Evolutionary conservation across 2,888 invertebrate genomes (phyloP), one percentile per base, ranked within the genome.

Genomic region (Epistrophe grossulariae): DNA sequence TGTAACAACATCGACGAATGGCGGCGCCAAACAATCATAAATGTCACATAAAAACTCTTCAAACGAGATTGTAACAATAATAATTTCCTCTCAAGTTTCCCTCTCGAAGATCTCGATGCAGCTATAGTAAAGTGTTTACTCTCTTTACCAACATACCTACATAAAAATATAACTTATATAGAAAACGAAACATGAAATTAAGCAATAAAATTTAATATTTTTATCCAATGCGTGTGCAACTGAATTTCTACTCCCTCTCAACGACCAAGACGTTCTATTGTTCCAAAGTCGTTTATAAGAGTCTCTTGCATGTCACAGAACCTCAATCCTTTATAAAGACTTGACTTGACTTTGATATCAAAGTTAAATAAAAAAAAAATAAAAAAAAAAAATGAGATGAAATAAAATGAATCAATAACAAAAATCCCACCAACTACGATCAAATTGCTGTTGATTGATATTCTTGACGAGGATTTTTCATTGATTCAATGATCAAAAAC

Each of bases 161-260:
- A 24, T 24, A 24, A 2, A 24, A 24, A 0, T 17, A 19, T 19
- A n/a, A 19, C 72, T 19, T 28, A 55, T 24, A 24, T 24, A 24
- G 19, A 55, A 9, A 55, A 55, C 8, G 59, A 19, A 45, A 60
- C 45, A 77, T 71, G 52, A 77, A 82, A 84, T 85, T 85, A 82
- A 85, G 85, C 19, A 82, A 85, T 85, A 85, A 85, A 50, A 85
- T 82, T 82, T 74, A 85, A 85, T 85, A 85, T 85, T 85, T 85
- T 45, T 28, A 45, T 17, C 40, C 31, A 85, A 85, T 59, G 59
- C 35, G 35, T 35, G 28, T 87, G 83, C 79, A 38, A 52, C 52
- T 43, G 31, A 50, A 45, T 24, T 72, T 55, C 78, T 78, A 68
- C 68, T 4, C 11, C 17, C 70, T 78, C 77, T 73, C 64, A n/a